Conservation (phyloP, 1,140 invertebrate species). For the Leptinotarsa lineolata region DNA sequence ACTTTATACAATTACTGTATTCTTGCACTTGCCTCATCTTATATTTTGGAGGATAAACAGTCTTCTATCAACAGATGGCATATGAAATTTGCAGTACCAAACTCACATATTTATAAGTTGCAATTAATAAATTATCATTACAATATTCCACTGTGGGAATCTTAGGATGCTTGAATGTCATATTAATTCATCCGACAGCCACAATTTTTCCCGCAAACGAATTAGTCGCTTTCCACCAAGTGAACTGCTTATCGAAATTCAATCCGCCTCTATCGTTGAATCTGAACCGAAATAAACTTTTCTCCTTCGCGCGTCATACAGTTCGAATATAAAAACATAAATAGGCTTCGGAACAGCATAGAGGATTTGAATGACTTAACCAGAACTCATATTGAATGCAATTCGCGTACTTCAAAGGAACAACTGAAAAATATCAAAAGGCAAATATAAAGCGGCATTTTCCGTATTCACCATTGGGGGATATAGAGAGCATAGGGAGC, state of each 20-base stretch:
- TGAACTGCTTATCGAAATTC: background rate
- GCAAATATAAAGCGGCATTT: conserved; percentile 2
- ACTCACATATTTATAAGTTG: too few relatives aligned
- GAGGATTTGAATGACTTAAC: conserved; percentile 6
- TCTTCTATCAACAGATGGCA: too few relatives aligned
- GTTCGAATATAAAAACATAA: background rate
- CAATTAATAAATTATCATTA: too few relatives aligned
- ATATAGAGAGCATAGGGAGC: background rate
- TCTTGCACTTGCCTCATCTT: too few relatives aligned
- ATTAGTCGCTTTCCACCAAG: too few relatives aligned
- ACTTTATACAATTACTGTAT: too few relatives aligned
- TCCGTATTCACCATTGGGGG: background rate
- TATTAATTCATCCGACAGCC: too few relatives aligned
- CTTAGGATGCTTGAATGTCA: too few relatives aligned
- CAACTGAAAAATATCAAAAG: background rate
- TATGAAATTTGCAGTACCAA: too few relatives aligned
- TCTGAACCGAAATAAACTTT: background rate
- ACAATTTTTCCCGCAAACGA: too few relatives aligned
- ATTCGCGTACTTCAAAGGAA: background rate
- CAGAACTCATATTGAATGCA: conserved; percentile 2
- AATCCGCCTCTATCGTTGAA: background rate
- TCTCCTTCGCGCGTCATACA: background rate
- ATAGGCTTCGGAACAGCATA: background rate
- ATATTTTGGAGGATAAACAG: too few relatives aligned
- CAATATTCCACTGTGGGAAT: too few relatives aligned